A percentile compares a stretch with the other conserved stretches of the same genome.
phyloP scores from a whole-genome alignment of 2,797 vertebrate genomes.

The Eleutherodactylus coqui region DNA sequence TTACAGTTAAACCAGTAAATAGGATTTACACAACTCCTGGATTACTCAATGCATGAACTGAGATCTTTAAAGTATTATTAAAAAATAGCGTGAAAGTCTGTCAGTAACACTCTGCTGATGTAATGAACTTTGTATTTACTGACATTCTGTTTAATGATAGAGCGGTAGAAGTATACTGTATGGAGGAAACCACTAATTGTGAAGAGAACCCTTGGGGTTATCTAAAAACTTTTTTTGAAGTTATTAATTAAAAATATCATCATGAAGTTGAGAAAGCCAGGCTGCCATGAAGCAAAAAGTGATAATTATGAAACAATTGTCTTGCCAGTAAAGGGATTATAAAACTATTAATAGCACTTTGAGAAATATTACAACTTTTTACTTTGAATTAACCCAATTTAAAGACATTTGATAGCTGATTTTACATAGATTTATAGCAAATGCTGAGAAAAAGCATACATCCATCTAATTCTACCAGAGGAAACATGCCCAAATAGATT shows the following conservation, averaged over 20 bases:
- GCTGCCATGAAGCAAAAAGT: slow-evolving; percentile 35
- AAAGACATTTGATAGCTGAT: not conserved
- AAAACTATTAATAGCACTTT: slow-evolving; percentile 35
- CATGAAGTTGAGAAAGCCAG: slow-evolving; percentile 22
- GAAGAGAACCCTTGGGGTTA: slow-evolving; percentile 35
- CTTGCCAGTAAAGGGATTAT: slow-evolving; percentile 30
- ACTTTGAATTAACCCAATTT: not conserved
- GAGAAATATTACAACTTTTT: slow-evolving; percentile 26
- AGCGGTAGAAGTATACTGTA: not conserved
- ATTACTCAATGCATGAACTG: not conserved
- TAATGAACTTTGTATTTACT: not conserved
- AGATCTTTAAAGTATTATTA: not conserved
- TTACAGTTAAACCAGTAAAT: not conserved
- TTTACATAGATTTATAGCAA: not conserved
- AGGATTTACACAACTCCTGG: not conserved
- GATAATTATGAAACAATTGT: slow-evolving; percentile 47
- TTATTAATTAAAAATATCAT: slow-evolving; percentile 49
- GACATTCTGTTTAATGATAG: not conserved
- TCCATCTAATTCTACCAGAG: not conserved
- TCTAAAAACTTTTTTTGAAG: slow-evolving; percentile 17
- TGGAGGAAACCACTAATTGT: not conserved
- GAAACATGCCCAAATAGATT: too few relatives aligned
- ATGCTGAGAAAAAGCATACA: not conserved
- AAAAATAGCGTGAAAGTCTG: not conserved
- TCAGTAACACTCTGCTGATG: not conserved